Percentiles rank a stretch among this genome's conserved stretches.
Conservation (phyloP, 1,140 invertebrate species). For the Orussus abietinus region DNA sequence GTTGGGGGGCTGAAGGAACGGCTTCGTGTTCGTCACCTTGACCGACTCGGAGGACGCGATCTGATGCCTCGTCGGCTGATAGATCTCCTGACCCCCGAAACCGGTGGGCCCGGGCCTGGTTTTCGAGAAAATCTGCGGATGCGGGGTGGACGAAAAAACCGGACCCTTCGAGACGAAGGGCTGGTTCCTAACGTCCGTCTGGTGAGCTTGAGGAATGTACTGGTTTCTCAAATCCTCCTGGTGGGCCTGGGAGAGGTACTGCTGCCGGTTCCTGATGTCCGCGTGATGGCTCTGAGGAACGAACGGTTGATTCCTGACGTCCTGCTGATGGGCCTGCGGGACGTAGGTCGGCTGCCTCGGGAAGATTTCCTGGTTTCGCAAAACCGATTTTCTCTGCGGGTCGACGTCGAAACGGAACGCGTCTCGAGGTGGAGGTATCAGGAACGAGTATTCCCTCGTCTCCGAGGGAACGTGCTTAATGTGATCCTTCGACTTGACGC, state of each 20-base stretch:
- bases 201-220: neutral
- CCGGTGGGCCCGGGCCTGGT: slow-evolving; percentile 26
- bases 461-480: slow-evolving; percentile 33
- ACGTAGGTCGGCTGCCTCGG: slow-evolving; percentile 29
- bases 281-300: slow-evolving; percentile 32
- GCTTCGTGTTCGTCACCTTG: slow-evolving; percentile 32
- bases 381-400: slow-evolving; percentile 32
- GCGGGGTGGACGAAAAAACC: slow-evolving; percentile 22
- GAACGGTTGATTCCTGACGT: slow-evolving; percentile 12
- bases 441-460: slow-evolving; percentile 41
- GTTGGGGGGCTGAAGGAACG: slow-evolving; percentile 28
- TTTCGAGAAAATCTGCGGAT: slow-evolving; percentile 21
- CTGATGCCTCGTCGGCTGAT: slow-evolving; percentile 24
- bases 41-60: slow-evolving; percentile 35
- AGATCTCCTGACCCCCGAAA: slow-evolving; percentile 25
- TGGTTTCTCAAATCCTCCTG: neutral
- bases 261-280: slow-evolving; percentile 30
- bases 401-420: slow-evolving; percentile 38
- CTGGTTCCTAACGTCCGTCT: too few species aligned
- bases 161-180: neutral
- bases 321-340: slow-evolving; percentile 14
- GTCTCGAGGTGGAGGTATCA: slow-evolving; percentile 44
- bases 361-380: slow-evolving; percentile 25
- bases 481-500: slow-evolving; percentile 22
- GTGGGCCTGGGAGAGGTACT: slow-evolving; percentile 1